phyloP scores from a whole-genome alignment of 2,888 invertebrate genomes.

The Anarsia innoxiella region DNA sequence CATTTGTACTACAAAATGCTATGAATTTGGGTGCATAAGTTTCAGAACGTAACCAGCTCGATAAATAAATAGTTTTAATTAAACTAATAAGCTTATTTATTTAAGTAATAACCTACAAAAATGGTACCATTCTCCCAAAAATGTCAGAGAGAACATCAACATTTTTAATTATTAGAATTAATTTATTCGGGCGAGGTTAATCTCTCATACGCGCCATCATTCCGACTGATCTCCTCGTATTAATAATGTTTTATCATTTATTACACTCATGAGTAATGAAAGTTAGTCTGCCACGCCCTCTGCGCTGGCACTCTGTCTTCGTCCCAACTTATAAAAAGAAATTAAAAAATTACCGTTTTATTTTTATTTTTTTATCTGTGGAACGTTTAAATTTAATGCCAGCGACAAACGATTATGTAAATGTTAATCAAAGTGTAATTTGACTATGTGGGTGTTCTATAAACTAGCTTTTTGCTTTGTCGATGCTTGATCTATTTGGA shows the following conservation, averaged over 20 bases:
- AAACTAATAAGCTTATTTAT: too few relatives aligned
- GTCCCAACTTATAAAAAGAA: constrained; percentile 56
- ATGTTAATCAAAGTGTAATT: constrained; percentile 29
- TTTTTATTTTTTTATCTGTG: constrained; percentile 43
- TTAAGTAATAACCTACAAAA: too few relatives aligned
- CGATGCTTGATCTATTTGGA: constrained; percentile 24
- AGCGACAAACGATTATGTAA: constrained; percentile 59
- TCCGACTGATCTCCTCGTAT: constrained; percentile 62
- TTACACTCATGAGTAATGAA: constrained; percentile 72
- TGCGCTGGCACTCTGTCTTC: constrained; percentile 65
- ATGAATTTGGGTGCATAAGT: too few relatives aligned
- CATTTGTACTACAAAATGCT: too few relatives aligned
- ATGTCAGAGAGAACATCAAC: constrained; percentile 30
- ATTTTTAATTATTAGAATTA: constrained; percentile 68
- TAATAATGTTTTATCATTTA: constrained; percentile 76
- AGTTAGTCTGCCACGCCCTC: constrained; percentile 68
- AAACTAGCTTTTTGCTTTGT: constrained; percentile 26
- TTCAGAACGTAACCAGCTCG: too few relatives aligned
- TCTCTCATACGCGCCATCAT: constrained; percentile 56
- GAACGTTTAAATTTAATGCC: constrained; percentile 48
- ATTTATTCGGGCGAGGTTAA: constrained; percentile 62
- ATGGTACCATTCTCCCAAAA: too few relatives aligned
- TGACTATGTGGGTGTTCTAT: constrained; percentile 41
- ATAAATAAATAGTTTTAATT: too few relatives aligned
- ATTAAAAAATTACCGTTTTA: constrained; percentile 39